Base-by-base conservation (phyloP, 2,113 vertebrate species). In the Oophaga pumilio region DNA sequence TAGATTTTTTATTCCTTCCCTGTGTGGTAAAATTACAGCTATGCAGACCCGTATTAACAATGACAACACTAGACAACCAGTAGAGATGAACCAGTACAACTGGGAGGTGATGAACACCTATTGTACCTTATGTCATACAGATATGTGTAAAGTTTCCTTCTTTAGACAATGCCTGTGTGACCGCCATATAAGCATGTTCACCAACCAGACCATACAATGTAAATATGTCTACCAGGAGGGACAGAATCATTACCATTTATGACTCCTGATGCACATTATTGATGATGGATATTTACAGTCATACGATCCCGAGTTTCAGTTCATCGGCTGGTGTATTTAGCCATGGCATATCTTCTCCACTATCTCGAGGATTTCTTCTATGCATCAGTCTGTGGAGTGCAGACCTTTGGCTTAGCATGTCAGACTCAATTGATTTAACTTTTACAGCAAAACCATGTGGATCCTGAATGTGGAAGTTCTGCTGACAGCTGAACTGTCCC, bases 391-490 rank as follows among this genome's bases (percentile, higher is more conserved):
- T 50, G 60, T 14, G 49, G 13, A 66, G 57, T 66, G 62, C 49
- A 52, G 81, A n/a, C 43, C 43, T 82, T 82, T 43, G 20, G 15
- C 33, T 68, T 49, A 66, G 80, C 80, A 82, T 82, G 52, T 14
- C 8, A 12, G 76, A 79, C 24, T 79, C 14, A 28, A 12, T 57
- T 79, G 53, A 60, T 59, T 80, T 26, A 57, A 80, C 53, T 28
- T 80, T 80, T 59, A 68, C 26, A 66, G 60, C 33, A 50, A 66
- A 68, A 52, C 64, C 62, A 53, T 13, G 56, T 53, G 81, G 62
- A 82, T 82, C 81, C 64, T 24, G 60, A 82, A 66, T 82, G 49
- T 24, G 81, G 81, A 24, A 68, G 81, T 66, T 82, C 80, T 66
- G 60, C 49, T 52, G 80, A 50, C 18, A 66, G 20, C 80, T 1